Conservation (phyloP, 2,797 vertebrate genomes). For the Galagoides demidoff region DNA sequence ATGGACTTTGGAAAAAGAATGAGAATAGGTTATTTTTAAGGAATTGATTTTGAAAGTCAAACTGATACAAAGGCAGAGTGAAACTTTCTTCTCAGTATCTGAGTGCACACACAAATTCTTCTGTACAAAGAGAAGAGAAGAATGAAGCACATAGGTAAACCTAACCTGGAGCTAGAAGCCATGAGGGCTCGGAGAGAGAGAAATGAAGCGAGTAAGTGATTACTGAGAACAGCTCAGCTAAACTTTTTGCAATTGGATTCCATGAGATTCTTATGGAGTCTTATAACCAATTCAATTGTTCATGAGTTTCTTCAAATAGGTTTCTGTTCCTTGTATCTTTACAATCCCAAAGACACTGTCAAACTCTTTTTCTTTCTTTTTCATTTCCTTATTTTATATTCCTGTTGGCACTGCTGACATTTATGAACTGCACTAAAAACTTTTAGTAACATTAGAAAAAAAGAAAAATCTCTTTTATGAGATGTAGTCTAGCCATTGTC, state of each 20-base stretch:
- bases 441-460: conserved; percentile 39
- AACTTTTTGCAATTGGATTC: background rate
- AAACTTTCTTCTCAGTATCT: background rate
- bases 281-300: background rate
- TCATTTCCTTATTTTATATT: background rate
- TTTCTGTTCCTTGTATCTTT: background rate
- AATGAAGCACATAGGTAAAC: background rate
- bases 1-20: background rate
- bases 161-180: background rate
- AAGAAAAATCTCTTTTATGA: conserved; percentile 11
- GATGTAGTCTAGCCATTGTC: background rate
- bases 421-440: background rate
- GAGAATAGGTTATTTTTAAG: background rate
- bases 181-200: background rate
- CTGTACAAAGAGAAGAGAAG: background rate
- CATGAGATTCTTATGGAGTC: background rate
- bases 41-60: background rate
- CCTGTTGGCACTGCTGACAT: background rate
- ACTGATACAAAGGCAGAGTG: background rate
- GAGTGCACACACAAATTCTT: background rate
- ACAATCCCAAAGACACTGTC: background rate
- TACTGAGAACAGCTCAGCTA: background rate
- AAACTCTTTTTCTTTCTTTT: background rate
- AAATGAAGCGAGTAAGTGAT: background rate
- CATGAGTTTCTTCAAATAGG: background rate